Base-by-base conservation (phyloP, 2,797 vertebrate species). In the Chrosomus eos region DNA sequence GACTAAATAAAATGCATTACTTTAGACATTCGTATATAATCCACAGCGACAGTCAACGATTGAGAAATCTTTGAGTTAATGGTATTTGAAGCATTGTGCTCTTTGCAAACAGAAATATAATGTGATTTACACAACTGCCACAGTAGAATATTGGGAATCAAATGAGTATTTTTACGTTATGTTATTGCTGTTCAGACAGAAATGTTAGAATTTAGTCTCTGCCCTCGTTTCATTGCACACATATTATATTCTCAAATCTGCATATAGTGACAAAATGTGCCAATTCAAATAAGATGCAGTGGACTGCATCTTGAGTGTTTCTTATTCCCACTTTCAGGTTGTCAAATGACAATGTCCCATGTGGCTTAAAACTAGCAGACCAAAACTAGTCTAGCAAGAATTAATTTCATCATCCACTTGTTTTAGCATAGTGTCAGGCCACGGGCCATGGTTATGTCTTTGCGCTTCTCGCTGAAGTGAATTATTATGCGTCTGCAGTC, bases 381-480 rank as follows among this genome's bases (percentile, higher is more conserved):
- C 45, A 83, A 62, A 82, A 36, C 40, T 38, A 62, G 21, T 74
- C 58, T 21, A 45, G 31, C 31, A 68, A 58, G 81, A 74, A 82
- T 51, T 76, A 26, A 38, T 83, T 76, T 76, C 18, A 75, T 76
- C 62, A 83, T 83, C 13, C 81, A 76, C 72, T 67, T 83, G 60
- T 64, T 75, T 45, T 62, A 72, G 40, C 14, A 76, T 11, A 40
- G 74, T 77, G 74, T 77, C 36, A 60, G 16, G 36, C 36, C 36
- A 76, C 7, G 4, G 74, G 53, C 14, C 33, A 77, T 76, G 33
- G 23, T 77, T 60, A 60, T 77, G 33, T 45, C 53, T 82, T 72
- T 48, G 4, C 5, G 7, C 21, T 73, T 64, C 19, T 48, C 36
- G 19, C 70, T 62, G 28, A 64, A 64, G 62, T 64, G 62, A 48